Base-by-base conservation (phyloP, 1,140 invertebrate species). In the Hylaeus anthracinus region DNA sequence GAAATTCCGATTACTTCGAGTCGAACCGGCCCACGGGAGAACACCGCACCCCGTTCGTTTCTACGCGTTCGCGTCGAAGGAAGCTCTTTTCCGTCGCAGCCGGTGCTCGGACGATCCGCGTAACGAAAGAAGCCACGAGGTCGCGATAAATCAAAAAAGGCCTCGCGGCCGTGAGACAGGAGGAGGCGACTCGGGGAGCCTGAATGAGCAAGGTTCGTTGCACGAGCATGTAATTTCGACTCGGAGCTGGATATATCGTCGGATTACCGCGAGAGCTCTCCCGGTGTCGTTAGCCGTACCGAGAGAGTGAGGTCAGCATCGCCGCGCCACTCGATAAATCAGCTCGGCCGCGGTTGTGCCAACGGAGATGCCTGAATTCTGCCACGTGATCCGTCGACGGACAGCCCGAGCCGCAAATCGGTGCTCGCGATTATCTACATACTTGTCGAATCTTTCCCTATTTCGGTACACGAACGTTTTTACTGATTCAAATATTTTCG, bases 331-430 rank as follows among this genome's bases (percentile, higher is more conserved):
- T 86, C 84, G 51, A 86, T 86, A 86, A 86, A 86, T 86, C 83
- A 86, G 71, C 78, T 43, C 69, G 56, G 63, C 72, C 45, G 53
- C 45, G 67, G 76, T 60, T 8, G 66, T 76, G 65, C 63, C 72
- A 71, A 64, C 63, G 53, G 67, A 64, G 66, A 73, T 84, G 73
- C 78, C 80, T 75, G 73, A 86, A 81, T 74, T 86, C 82, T 81
- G 78, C 78, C 84, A 86, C 82, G 83, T 73, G 84, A 86, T 84
- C 78, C 82, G 84, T 86, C 82, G 81, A 73, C 78, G 26, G 84
- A 76, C 66, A 66, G 63, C 53, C 71, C 15, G 61, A 51, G 55
- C 56, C 15, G 26, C 26, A 26, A 26, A 26, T 26, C 26, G 26
- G 26, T 26, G 26, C 2, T 48, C 45, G 45, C 45, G 8, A 48